phyloP scores from a whole-genome alignment of 2,113 vertebrate genomes.

The Trogon surrucura region DNA sequence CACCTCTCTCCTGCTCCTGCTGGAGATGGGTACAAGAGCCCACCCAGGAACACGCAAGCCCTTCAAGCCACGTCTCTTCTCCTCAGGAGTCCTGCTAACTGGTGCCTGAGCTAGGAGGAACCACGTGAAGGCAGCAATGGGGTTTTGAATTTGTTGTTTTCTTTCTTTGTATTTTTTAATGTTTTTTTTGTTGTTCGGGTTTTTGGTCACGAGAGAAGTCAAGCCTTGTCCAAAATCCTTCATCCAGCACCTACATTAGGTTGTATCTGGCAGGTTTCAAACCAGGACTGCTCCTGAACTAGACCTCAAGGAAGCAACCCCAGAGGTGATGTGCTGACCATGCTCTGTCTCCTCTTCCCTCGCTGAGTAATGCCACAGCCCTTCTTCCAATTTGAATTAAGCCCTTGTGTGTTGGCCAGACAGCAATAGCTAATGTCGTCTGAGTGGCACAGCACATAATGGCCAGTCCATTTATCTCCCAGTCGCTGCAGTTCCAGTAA shows the following conservation, averaged over 20 bases:
- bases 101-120: not conserved
- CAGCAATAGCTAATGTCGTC: constrained; percentile 32
- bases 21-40: not conserved
- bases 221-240: not conserved
- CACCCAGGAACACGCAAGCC: not conserved
- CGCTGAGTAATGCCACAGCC: not conserved
- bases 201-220: not conserved
- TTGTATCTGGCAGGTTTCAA: not conserved
- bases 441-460: constrained; percentile 32
- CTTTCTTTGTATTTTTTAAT: no score
- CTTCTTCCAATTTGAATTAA: not conserved
- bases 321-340: not conserved
- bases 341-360: not conserved
- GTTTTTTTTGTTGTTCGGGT: not conserved
- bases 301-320: not conserved
- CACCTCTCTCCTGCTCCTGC: not conserved
- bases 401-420: constrained; percentile 4
- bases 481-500: constrained; percentile 40
- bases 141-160: not conserved
- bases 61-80: not conserved
- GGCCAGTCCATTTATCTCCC: constrained; percentile 49
- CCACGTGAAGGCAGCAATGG: not conserved
- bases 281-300: not conserved
- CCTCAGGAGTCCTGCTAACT: not conserved
- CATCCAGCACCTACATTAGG: rapidly evolving